Base-by-base conservation (phyloP, 92 coral and sea anemone species). In the Montipora capitata region DNA sequence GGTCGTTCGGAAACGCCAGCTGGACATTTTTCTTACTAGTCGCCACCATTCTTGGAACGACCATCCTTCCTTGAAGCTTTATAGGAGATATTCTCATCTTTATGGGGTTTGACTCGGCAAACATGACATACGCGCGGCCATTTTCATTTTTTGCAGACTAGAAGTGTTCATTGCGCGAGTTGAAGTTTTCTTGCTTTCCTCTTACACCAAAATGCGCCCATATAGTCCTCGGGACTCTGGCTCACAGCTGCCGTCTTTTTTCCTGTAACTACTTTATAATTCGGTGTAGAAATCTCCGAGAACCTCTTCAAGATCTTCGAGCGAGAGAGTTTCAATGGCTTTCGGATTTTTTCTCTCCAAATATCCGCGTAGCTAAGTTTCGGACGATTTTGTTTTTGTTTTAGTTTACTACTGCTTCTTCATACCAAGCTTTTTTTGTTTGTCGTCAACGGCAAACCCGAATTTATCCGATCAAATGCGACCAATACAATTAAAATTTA, bases 121-220 rank as follows among this genome's bases (percentile, higher is more conserved):
- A 66, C 72, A 10, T 66, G 72, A 66, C 72, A 66, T 66, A 66
- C 72, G 72, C 11, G 72, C 72, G 72, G 72, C 72, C 72, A 66
- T 66, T 66, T 66, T 66, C 72, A 66, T 66, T 10, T 66, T 66
- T 66, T 66, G 72, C 72, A 15, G 11, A 66, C 72, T 66, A 4
- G 72, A 66, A 66, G 72, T 66, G 72, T 66, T 66, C 72, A 66
- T 4, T 10, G 72, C 72, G 72, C 72, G 11, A 66, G 69, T 63
- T 20, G 69, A 15, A 63, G 72, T 66, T 66, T 56, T 56, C 61
- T 56, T 44, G 8, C 51, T 7, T 44, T 44, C 51, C 51, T 44
- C 51, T 44, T 44, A 44, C 4, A 4, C 51, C 78, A 72, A 44
- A 42, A 59, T 77, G 49, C 51, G 51, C 8, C 51, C 51, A 44